A percentile compares a stretch with the other conserved stretches of the same genome.
Conservation (phyloP, 2,797 vertebrate species). For the Huso huso region DNA sequence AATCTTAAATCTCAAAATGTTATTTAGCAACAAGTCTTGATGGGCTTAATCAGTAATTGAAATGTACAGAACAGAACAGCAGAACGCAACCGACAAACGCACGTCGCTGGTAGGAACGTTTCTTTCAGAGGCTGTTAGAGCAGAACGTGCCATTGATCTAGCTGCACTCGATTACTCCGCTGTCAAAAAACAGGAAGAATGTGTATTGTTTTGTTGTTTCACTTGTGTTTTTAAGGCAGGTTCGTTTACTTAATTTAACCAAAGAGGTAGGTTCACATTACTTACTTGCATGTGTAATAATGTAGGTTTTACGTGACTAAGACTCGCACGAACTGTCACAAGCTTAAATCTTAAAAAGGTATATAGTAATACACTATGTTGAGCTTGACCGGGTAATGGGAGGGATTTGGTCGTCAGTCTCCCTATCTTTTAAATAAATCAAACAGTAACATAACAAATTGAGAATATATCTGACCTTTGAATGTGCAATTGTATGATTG, state of each 20-base stretch:
- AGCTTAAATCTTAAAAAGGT: neutral
- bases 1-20: too few relatives aligned
- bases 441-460: neutral
- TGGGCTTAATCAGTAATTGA: too few relatives aligned
- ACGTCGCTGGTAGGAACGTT: slow-evolving; percentile 29
- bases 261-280: slow-evolving; percentile 14
- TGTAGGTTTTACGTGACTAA: neutral
- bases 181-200: slow-evolving; percentile 63
- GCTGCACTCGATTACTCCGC: slow-evolving; percentile 37
- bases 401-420: neutral
- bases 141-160: slow-evolving; percentile 28
- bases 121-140: neutral
- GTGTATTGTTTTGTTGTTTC: slow-evolving; percentile 35
- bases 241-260: slow-evolving; percentile 16
- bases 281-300: slow-evolving; percentile 11
- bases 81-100: too few relatives aligned
- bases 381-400: neutral
- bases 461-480: too few relatives aligned
- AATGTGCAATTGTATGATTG: too few relatives aligned
- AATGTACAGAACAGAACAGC: too few relatives aligned
- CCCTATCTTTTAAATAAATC: neutral
- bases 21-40: too few relatives aligned
- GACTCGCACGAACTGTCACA: too few relatives aligned
- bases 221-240: slow-evolving; percentile 32
- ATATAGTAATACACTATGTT: neutral